phyloP scores from a whole-genome alignment of 2,113 vertebrate genomes.

The Platysteira castanea region DNA sequence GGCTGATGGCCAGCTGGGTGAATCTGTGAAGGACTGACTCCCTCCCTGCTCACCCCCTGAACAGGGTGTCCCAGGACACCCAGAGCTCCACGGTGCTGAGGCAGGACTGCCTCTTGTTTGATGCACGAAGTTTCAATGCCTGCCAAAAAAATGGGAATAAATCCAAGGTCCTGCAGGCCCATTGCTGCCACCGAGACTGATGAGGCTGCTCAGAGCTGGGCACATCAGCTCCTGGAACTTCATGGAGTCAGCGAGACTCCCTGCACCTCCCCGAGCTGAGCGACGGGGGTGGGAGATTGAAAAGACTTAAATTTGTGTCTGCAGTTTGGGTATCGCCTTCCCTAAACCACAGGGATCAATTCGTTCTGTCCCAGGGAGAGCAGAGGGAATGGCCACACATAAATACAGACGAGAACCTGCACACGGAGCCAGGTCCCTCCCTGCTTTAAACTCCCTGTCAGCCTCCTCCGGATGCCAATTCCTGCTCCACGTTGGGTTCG shows the following conservation, averaged over 20 bases:
- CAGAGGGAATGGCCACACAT: not conserved
- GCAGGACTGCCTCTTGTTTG: not conserved
- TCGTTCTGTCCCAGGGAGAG: not conserved
- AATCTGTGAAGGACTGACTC: not conserved
- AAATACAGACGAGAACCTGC: not conserved
- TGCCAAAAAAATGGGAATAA: not conserved
- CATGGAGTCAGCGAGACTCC: not conserved
- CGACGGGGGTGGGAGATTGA: not conserved
- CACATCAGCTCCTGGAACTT: not conserved
- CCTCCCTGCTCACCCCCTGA: not conserved
- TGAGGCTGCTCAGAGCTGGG: not conserved
- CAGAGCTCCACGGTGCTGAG: not conserved
- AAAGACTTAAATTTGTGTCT: constrained; percentile 23
- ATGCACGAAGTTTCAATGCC: not conserved
- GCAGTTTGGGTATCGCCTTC: not conserved
- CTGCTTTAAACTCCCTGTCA: not conserved
- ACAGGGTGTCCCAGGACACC: not conserved
- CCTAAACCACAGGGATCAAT: constrained; percentile 23
- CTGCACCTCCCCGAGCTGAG: not conserved
- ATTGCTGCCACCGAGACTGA: not conserved
- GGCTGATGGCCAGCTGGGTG: not conserved
- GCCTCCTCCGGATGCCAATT: not conserved
- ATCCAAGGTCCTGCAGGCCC: not conserved
- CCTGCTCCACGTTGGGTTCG: not conserved
- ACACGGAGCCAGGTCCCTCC: not conserved